Evolutionary conservation across 2,113 vertebrate genomes (phyloP).

Genomic region (Mustela nigripes): DNA sequence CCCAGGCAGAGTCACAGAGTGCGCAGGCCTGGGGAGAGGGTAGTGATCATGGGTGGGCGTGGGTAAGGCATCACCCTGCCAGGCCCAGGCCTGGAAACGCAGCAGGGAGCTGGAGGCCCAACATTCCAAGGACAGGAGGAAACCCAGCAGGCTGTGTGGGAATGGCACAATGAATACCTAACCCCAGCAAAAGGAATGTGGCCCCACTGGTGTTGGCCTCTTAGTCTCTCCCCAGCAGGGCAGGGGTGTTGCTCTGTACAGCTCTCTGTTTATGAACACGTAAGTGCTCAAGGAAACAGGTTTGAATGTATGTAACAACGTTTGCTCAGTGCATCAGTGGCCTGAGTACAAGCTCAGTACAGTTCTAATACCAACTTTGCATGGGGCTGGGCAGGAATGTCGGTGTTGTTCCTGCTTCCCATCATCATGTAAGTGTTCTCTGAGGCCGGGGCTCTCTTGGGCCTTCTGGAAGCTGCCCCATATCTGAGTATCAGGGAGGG

Average conservation of each 20-base stretch:
- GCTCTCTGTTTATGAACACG: background rate
- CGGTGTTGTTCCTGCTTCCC: background rate
- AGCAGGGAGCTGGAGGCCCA: background rate
- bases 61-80: too few relatives aligned
- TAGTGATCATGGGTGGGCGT: fast-evolving
- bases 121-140: background rate
- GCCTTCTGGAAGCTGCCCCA: background rate
- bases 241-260: background rate
- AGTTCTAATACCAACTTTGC: fast-evolving
- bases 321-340: background rate
- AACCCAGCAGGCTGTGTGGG: background rate
- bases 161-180: background rate
- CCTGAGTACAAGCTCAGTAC: too few relatives aligned
- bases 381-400: background rate
- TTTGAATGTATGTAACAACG: background rate
- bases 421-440: background rate
- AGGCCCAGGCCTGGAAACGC: background rate
- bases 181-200: background rate
- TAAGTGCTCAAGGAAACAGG: background rate
- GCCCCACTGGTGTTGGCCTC: fast-evolving
- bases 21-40: fast-evolving
- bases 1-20: background rate
- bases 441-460: background rate
- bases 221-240: background rate
- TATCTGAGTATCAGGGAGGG: background rate